phyloP scores from a whole-genome alignment of 1,140 invertebrate species.

The Trichonephila clavipes region DNA sequence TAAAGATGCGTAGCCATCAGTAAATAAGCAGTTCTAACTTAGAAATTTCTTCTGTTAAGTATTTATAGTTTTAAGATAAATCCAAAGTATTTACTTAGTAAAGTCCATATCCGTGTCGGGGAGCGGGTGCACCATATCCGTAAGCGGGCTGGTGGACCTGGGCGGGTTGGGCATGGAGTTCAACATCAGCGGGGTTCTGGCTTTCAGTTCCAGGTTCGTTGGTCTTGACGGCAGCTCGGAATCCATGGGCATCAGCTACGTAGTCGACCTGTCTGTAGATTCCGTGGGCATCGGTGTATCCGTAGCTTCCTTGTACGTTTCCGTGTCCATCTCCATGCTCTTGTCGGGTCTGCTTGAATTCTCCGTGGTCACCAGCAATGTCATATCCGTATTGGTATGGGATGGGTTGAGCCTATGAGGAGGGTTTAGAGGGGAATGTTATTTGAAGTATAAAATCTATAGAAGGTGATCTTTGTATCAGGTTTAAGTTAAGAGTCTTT shows the following conservation, averaged over 20 bases:
- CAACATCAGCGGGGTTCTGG: conserved; percentile 72
- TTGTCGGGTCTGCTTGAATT: conserved; percentile 66
- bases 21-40: too few species aligned
- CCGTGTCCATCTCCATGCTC: conserved; percentile 74
- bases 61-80: too few species aligned
- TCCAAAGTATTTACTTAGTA: conserved; percentile 2
- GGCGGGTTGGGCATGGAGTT: conserved; percentile 60
- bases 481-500: too few species aligned
- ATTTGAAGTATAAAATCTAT: neutral
- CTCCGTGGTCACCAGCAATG: conserved; percentile 63
- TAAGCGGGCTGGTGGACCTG: conserved; percentile 41
- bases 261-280: conserved; percentile 77
- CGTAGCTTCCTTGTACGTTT: conserved; percentile 74
- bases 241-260: conserved; percentile 75
- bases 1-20: too few species aligned
- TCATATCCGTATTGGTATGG: conserved; percentile 76
- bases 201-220: conserved; percentile 77
- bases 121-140: conserved; percentile 17
- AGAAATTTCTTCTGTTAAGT: too few species aligned
- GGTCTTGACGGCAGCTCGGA: conserved; percentile 75
- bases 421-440: neutral
- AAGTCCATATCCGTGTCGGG: conserved; percentile 37
- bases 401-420: conserved; percentile 56
- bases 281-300: conserved; percentile 73
- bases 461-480: too few species aligned